These are phyloP conservation scores for Gastrophryne carolinensis DNA, from an alignment of 2,797 vertebrate species.

Conservation along the genomic window DNA sequence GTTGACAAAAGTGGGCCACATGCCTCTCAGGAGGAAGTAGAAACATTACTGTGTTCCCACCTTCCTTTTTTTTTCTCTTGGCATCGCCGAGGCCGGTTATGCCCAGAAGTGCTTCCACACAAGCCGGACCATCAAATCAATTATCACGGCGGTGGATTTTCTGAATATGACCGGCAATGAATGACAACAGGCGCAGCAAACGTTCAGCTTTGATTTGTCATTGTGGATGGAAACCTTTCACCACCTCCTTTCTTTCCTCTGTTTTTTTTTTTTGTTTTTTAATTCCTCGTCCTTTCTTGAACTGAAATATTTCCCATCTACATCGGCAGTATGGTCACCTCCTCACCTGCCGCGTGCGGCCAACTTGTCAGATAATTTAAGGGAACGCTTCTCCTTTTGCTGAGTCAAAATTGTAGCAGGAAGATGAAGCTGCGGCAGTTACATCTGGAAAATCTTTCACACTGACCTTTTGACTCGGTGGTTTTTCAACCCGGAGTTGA, in stretches of 20 bases:
- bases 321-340: conserved; percentile 59
- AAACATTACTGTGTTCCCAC: conserved; percentile 98
- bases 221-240: conserved; percentile 60
- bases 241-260: not conserved
- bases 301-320: conserved; percentile 56
- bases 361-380: conserved; percentile 52
- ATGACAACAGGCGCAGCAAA: conserved; percentile 84
- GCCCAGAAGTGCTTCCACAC: conserved; percentile 98
- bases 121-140: conserved; percentile 98
- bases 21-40: conserved; percentile 92
- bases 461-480: conserved; percentile 47
- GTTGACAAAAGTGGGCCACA: conserved; percentile 95
- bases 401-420: conserved; percentile 53
- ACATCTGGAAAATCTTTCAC: conserved; percentile 45
- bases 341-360: conserved; percentile 61
- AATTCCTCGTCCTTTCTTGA: conserved; percentile 18
- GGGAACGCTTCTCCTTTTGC: conserved; percentile 60
- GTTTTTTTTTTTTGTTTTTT: not conserved
- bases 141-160: conserved; percentile 90
- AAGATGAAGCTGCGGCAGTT: conserved; percentile 46
- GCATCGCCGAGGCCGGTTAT: conserved; percentile 94
- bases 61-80: conserved; percentile 93
- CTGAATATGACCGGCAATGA: conserved; percentile 93
- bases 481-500: conserved; percentile 27
- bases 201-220: conserved; percentile 78